Conservation (phyloP, 2,113 vertebrate genomes). For the Pampusana beccarii region DNA sequence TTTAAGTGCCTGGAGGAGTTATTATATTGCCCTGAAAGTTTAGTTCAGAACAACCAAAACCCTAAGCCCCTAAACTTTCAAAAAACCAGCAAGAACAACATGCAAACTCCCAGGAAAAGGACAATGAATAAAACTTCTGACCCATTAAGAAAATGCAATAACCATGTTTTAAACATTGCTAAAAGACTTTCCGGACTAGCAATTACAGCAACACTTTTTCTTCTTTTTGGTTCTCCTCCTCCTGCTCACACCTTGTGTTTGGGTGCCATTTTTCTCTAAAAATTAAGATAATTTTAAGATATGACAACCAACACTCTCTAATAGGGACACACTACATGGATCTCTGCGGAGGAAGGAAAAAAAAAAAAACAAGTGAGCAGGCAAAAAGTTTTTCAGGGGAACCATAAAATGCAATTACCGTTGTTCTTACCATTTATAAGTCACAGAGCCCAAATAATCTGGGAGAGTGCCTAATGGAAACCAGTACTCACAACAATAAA, state of each 20-base stretch:
- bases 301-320: background rate
- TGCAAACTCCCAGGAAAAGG: background rate
- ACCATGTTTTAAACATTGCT: background rate
- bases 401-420: slow-evolving; percentile 23
- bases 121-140: background rate
- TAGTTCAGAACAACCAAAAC: slow-evolving; percentile 13
- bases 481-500: slow-evolving; percentile 20
- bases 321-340: background rate
- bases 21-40: slow-evolving; percentile 6
- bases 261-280: background rate
- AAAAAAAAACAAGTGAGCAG: background rate
- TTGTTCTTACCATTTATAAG: background rate
- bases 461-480: slow-evolving; percentile 21
- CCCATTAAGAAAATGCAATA: background rate
- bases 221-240: background rate
- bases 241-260: background rate
- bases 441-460: background rate
- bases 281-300: background rate
- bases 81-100: background rate
- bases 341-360: background rate
- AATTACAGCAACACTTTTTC: background rate
- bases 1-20: slow-evolving; percentile 15
- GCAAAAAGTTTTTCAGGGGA: slow-evolving; percentile 14
- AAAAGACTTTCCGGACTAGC: background rate
- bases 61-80: background rate